phyloP scores from a whole-genome alignment of 2,888 invertebrate genomes.

The Electrophaes corylata region DNA sequence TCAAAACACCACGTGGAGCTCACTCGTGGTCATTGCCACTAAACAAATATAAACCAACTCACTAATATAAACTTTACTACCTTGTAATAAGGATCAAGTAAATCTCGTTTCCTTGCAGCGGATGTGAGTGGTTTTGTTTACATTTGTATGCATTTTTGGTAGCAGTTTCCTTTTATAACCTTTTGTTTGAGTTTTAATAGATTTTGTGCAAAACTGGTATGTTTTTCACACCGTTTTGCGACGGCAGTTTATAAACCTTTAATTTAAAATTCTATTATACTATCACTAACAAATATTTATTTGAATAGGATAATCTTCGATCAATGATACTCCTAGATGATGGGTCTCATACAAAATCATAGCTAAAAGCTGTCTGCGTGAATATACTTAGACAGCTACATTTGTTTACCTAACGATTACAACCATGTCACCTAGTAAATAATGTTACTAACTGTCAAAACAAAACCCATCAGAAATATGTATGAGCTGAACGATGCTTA shows the following conservation, averaged over 20 bases:
- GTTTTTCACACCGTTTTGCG: conserved; percentile 7
- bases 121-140: conserved; percentile 20
- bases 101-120: conserved; percentile 2
- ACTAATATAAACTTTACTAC: conserved; percentile 1
- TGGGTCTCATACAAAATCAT: too few relatives aligned
- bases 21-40: conserved; percentile 21
- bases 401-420: too few relatives aligned
- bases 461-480: too few relatives aligned
- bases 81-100: not conserved
- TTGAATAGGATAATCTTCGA: too few relatives aligned
- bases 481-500: too few relatives aligned
- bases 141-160: conserved; percentile 27
- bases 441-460: too few relatives aligned
- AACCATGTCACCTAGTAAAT: too few relatives aligned
- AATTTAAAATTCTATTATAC: too few relatives aligned
- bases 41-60: conserved; percentile 9
- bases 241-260: not conserved
- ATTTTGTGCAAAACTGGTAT: conserved; percentile 10
- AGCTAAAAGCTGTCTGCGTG: too few relatives aligned
- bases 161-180: conserved; percentile 19
- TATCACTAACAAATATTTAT: too few relatives aligned
- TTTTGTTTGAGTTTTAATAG: conserved; percentile 12
- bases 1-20: conserved; percentile 20
- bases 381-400: too few relatives aligned
- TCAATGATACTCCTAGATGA: too few relatives aligned